These are phyloP conservation scores for Rhinopomastus cyanomelas DNA, from an alignment of 2,113 vertebrate species.

Conservation along the genomic window DNA sequence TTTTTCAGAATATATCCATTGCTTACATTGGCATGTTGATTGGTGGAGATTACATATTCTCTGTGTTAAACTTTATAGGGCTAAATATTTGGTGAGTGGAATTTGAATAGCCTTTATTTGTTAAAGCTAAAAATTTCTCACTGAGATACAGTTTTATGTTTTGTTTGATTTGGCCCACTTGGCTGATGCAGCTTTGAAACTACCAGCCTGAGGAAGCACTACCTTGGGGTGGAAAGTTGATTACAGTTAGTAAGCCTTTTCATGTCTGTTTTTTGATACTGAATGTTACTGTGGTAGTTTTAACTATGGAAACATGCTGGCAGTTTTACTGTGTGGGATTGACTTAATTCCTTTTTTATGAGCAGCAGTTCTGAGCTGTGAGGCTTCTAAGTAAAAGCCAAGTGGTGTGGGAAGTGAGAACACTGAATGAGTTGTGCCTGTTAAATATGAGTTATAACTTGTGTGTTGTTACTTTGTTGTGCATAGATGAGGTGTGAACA, in stretches of 20 bases:
- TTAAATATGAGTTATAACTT: not conserved
- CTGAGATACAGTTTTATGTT: not conserved
- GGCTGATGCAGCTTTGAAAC: not conserved
- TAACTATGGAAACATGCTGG: not conserved
- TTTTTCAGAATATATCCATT: conserved; percentile 86
- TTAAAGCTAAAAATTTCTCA: not conserved
- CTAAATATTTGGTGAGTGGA: conserved; percentile 92
- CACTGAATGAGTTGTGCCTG: not conserved
- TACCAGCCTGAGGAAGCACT: not conserved
- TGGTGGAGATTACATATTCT: conserved; percentile 92
- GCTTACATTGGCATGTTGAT: conserved; percentile 90
- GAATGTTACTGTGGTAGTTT: not conserved
- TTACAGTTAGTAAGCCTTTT: not conserved
- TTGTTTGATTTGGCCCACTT: not conserved
- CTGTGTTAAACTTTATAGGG: conserved; percentile 87
- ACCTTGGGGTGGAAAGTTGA: not conserved
- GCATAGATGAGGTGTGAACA: not conserved
- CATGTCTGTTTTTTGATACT: not conserved
- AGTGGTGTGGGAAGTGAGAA: not conserved
- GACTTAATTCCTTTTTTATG: not conserved
- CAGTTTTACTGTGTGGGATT: not conserved
- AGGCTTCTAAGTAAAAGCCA: not conserved
- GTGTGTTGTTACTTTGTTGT: not conserved
- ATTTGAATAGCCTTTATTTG: conserved; percentile 15
- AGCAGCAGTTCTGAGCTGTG: not conserved